Percentiles rank a stretch among this genome's conserved stretches.
These are phyloP conservation scores for Nebria salina DNA, from an alignment of 2,888 invertebrate species.

Conservation along the genomic window DNA sequence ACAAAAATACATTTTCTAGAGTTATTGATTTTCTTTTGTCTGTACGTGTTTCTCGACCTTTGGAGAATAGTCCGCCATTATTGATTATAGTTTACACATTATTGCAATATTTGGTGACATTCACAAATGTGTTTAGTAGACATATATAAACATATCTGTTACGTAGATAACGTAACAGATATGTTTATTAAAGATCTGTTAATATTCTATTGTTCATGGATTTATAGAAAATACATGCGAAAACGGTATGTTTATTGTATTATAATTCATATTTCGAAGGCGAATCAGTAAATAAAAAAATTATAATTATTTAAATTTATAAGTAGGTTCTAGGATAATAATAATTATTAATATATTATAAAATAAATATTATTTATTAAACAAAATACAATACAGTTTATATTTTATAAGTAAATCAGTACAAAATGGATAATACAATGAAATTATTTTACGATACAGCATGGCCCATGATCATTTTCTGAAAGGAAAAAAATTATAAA, in stretches of 20 bases:
- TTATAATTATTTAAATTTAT: not conserved
- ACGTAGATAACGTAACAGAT: too few species aligned
- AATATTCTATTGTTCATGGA: too few species aligned
- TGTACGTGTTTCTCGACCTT: not conserved
- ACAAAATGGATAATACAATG: constrained; percentile 6
- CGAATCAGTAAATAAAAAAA: too few species aligned
- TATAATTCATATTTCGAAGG: too few species aligned
- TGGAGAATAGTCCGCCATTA: not conserved
- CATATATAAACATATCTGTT: too few species aligned
- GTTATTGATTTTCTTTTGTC: not conserved
- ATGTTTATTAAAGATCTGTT: too few species aligned
- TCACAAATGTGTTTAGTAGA: not conserved
- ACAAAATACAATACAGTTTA: not conserved
- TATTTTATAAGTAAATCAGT: constrained; percentile 2
- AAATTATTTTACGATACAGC: constrained; percentile 58
- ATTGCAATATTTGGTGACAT: not conserved
- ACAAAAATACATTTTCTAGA: not conserved
- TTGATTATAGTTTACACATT: not conserved
- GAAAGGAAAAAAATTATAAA: constrained; percentile 58
- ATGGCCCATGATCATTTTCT: constrained; percentile 68
- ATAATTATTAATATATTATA: not conserved
- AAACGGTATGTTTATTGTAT: too few species aligned
- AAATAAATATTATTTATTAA: not conserved
- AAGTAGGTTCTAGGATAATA: not conserved
- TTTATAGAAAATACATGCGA: too few species aligned